A percentile compares a stretch with the other conserved stretches of the same genome.
phyloP scores from a whole-genome alignment of 2,113 vertebrate genomes.

The Salvator merianae region DNA sequence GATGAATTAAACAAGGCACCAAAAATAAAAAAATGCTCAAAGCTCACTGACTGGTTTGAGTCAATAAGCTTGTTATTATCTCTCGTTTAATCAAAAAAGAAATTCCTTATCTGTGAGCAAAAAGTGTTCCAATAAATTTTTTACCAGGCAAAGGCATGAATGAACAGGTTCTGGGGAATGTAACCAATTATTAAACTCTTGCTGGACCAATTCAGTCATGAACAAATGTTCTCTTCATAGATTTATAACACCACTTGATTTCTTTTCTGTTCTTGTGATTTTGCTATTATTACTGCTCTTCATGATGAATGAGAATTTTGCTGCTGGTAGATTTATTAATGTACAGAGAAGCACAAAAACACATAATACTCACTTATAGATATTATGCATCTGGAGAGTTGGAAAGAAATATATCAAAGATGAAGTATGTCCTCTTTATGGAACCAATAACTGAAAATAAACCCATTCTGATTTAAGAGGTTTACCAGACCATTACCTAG shows the following conservation, averaged over 20 bases:
- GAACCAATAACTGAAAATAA: slow-evolving; percentile 64
- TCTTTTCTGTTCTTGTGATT: slow-evolving; percentile 60
- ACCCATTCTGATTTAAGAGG: slow-evolving; percentile 55
- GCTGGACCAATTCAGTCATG: slow-evolving; percentile 40
- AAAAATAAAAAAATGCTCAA: slow-evolving; percentile 1
- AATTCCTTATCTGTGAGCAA: slow-evolving; percentile 15
- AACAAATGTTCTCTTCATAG: slow-evolving; percentile 25
- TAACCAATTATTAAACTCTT: slow-evolving; percentile 35
- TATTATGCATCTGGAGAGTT: slow-evolving; percentile 62
- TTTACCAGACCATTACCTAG: slow-evolving; percentile 34
- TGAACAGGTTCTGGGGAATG: slow-evolving; percentile 23
- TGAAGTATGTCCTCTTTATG: slow-evolving; percentile 65
- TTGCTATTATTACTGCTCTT: slow-evolving; percentile 57
- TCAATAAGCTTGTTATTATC: slow-evolving; percentile 20
- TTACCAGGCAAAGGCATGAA: slow-evolving; percentile 5
- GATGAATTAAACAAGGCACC: neutral
- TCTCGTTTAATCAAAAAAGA: slow-evolving; percentile 15
- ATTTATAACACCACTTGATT: slow-evolving; percentile 48
- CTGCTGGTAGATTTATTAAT: slow-evolving; percentile 61
- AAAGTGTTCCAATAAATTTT: slow-evolving; percentile 16
- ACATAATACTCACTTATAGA: slow-evolving; percentile 51
- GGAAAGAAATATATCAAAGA: slow-evolving; percentile 67
- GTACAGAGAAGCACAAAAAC: slow-evolving; percentile 58
- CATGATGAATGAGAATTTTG: slow-evolving; percentile 55
- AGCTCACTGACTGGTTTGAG: neutral